These are phyloP conservation scores for Eumeta japonica DNA, from an alignment of 1,140 invertebrate species.

Conservation along the genomic window DNA sequence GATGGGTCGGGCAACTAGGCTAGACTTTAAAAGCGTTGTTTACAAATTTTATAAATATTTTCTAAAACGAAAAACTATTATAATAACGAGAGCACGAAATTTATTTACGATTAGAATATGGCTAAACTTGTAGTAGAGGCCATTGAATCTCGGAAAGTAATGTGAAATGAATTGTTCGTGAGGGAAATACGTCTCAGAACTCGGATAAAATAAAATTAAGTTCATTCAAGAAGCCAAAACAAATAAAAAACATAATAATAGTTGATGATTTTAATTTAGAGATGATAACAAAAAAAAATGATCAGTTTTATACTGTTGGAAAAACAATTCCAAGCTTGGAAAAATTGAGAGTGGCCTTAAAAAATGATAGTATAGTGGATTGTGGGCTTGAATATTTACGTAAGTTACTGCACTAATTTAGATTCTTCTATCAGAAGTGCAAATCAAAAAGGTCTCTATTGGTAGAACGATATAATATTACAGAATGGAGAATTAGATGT, in stretches of 20 bases:
- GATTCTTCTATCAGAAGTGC: neutral
- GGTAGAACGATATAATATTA: neutral
- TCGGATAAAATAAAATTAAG: conserved; percentile 8
- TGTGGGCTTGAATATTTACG: neutral
- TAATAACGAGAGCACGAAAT: conserved; percentile 3
- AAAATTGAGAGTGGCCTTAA: neutral
- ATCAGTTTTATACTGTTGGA: conserved; percentile 6
- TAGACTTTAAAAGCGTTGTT: neutral
- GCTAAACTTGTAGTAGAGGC: conserved; percentile 9
- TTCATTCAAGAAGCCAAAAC: conserved; percentile 8
- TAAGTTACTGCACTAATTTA: neutral
- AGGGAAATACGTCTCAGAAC: too few species aligned
- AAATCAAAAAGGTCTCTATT: neutral
- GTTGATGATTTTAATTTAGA: conserved; percentile 10
- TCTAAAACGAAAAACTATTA: conserved; percentile 1
- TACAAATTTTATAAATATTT: neutral
- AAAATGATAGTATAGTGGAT: neutral
- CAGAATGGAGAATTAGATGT: neutral
- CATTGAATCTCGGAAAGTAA: conserved; percentile 7
- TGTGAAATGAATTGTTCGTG: conserved; percentile 7
- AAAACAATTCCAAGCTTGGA: neutral
- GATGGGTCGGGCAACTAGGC: too few species aligned
- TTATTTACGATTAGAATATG: conserved; percentile 10
- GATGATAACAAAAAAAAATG: conserved; percentile 5
- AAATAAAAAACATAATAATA: conserved; percentile 6